Evolutionary conservation across 1,140 invertebrate genomes (phyloP).

Genomic region (Drosophila biarmipes): DNA sequence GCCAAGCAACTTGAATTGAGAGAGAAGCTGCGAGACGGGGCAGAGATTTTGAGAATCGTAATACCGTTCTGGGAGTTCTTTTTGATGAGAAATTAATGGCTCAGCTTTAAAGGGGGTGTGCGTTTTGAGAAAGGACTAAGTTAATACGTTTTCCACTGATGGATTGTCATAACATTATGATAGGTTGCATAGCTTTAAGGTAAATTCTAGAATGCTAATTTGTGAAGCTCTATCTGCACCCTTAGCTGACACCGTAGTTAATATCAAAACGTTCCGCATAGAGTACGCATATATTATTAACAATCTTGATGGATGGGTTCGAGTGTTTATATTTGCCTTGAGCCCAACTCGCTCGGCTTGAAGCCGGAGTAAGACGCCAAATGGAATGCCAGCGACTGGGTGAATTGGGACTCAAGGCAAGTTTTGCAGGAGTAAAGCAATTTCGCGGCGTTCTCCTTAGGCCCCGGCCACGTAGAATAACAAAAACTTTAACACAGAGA

Average conservation of each 20-base stretch:
- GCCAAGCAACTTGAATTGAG: conserved; percentile 33
- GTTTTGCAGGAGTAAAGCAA: conserved; percentile 12
- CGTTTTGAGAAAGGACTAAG: conserved; percentile 13
- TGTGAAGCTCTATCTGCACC: conserved; percentile 34
- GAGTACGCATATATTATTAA: not conserved
- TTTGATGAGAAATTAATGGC: conserved; percentile 55
- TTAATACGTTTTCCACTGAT: conserved; percentile 38
- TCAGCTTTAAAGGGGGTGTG: not conserved
- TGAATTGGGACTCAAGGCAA: conserved; percentile 9
- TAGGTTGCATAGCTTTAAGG: conserved; percentile 45
- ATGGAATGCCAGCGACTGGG: not conserved
- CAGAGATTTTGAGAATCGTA: conserved; percentile 15
- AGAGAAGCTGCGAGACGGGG: conserved; percentile 8
- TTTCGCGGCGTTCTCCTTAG: conserved; percentile 17
- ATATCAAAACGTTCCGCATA: conserved; percentile 30
- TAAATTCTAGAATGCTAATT: conserved; percentile 34
- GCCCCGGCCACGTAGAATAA: conserved; percentile 22
- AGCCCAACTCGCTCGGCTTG: conserved; percentile 1
- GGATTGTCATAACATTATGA: conserved; percentile 40
- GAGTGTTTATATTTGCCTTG: conserved; percentile 22
- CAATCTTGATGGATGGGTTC: conserved; percentile 15
- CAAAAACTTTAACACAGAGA: conserved; percentile 26
- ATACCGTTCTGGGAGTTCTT: conserved; percentile 55
- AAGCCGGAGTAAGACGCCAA: not conserved
- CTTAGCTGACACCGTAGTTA: conserved; percentile 35